Evolutionary conservation across 1,140 invertebrate genomes (phyloP).

Genomic region (Paraescarpia echinospica): DNA sequence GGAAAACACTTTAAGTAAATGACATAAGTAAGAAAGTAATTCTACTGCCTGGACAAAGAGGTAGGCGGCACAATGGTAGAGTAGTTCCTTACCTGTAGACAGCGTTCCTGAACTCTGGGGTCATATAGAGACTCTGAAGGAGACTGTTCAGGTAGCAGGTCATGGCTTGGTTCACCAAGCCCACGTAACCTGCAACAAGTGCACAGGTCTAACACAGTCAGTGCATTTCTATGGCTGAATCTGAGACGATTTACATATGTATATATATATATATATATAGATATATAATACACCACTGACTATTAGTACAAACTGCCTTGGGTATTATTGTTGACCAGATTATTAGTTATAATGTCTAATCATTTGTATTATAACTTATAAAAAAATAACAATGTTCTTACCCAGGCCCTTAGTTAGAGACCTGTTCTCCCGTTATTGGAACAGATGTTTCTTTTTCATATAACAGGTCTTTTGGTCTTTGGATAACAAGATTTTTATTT

Average conservation of each 20-base stretch:
- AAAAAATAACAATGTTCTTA: too few species aligned
- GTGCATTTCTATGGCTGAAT: background rate
- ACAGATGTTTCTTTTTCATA: too few species aligned
- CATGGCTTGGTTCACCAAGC: conserved; percentile 91
- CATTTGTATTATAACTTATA: background rate
- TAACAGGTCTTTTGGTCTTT: too few species aligned
- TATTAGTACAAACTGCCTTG: background rate
- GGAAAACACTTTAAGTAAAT: too few species aligned
- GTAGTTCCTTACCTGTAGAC: conserved; percentile 68
- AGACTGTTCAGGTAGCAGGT: conserved; percentile 92
- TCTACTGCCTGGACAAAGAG: background rate
- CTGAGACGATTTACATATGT: background rate
- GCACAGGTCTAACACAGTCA: background rate
- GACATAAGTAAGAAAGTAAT: background rate
- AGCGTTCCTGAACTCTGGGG: conserved; percentile 91
- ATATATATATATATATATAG: too few species aligned
- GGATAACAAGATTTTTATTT: too few species aligned
- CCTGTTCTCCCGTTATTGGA: too few species aligned
- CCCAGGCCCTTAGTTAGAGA: too few species aligned
- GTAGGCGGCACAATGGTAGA: background rate
- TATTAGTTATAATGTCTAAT: background rate
- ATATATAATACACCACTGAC: background rate
- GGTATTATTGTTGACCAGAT: background rate
- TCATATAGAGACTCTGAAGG: conserved; percentile 88
- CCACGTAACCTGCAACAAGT: conserved; percentile 68